Base-by-base conservation (phyloP, 2,797 vertebrate genomes). In the Falco novaeseelandiae region DNA sequence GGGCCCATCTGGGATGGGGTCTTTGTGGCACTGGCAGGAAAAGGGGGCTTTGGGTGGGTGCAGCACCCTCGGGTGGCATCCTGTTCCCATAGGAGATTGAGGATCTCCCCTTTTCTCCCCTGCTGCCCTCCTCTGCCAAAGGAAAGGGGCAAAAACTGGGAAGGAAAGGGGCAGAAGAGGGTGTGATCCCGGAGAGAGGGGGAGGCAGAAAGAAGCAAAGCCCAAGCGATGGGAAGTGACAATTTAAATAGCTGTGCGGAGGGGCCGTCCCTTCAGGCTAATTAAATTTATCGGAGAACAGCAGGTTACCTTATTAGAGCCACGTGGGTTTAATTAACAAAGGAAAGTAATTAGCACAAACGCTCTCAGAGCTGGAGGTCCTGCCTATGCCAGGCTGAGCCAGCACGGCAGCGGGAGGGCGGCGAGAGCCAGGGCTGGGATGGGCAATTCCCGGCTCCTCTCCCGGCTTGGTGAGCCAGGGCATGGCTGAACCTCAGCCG, bases 221-320 rank as follows among this genome's bases (percentile, higher is more conserved):
- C 95, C 89, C 83, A 19, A 13, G 89, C 54, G 29, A 92, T 97
- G 94, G 85, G 19, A 97, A 97, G 98, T 98, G 98, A 98, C 98
- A 98, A 97, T 98, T 98, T 98, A 98, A 98, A 98, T 98, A 97
- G 98, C 97, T 95, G 89, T 97, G 97, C 29, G 95, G 96, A 97
- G 95, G 97, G 98, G 96, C 97, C 98, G 97, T 98, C 98, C 98
- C 98, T 98, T 97, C 96, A 95, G 97, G 95, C 96, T 97, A 98
- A 98, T 98, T 97, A 98, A 98, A 98, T 98, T 98, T 98, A 98
- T 98, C 95, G 96, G 97, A 97, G 98, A 98, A 98, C 98, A 98
- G 98, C 98, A 98, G 98, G 98, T 98, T 97, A 98, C 98, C 97
- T 98, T 97, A 98, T 98, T 98, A 97, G 97, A 97, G 98, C 97